Base-by-base conservation (phyloP, 2,888 invertebrate genomes). In the Fragum whitleyi region DNA sequence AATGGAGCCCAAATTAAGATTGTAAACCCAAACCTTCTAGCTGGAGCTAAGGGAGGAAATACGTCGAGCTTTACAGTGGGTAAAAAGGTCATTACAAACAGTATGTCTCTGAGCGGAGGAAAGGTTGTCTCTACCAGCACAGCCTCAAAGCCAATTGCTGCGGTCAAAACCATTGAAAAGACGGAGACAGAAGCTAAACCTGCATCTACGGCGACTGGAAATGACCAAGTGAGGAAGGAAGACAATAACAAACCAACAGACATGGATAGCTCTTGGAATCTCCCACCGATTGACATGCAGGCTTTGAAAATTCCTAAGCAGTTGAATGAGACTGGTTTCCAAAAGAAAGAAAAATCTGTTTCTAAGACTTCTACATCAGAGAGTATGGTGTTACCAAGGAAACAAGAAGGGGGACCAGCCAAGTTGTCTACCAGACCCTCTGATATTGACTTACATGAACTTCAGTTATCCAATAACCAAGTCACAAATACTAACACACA, bases 381-480 rank as follows among this genome's bases (percentile, higher is more conserved):
- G 19, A 61, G 19, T 19, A 59, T 72, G 57, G 62, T 62, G 36
- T 62, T 62, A 36, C 32, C 36, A 1, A 5, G 9, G 32, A 62
- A 32, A 14, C 32, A 42, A 19, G 65, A 65, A 11, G 42, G 32
- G 23, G 42, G 36, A 39, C 23, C 39, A 23, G 65, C 42, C 65
- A 65, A 65, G 5, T 51, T 84, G 29, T 69, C 78, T 11, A 77
- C 79, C 36, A 23, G 85, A 57, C 85, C 85, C 11, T 85, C 85
- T 32, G 85, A 85, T 36, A 85, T 85, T 47, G 85, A 85, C 74
- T 74, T 85, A 6, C 85, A 85, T 68, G 81, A 85, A 59, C 53
- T 85, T 57, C 77, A 82, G 39, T 55, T 85, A 21, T 70, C 72
- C 16, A 59, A 39, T 59, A 55, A 36, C n/a, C 70, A 26, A 70